Base-by-base conservation (phyloP, 2,113 vertebrate species). In the Trinectes maculatus region DNA sequence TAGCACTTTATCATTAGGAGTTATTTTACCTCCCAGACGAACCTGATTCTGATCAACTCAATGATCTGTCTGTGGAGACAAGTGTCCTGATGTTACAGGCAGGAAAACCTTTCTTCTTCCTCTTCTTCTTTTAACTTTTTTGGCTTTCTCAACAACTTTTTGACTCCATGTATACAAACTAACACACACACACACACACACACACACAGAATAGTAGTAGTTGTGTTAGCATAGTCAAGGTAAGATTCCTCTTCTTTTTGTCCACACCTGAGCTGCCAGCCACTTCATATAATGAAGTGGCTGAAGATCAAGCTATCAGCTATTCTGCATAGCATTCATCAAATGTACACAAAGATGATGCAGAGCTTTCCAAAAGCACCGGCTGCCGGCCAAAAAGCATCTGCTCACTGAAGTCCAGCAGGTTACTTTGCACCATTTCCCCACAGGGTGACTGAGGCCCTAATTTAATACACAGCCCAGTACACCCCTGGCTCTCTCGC, bases 281-380 rank as follows among this genome's bases (percentile, higher is more conserved):
- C 39, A 57, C 34, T 37, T 2, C 39, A 63, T 48, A 67, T 46
- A 67, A 60, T 68, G 37, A 77, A 67, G 44, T 53, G 34, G 19
- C 49, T 59, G 51, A 55, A 47, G 11, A 22, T 42, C 44, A 70
- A 69, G 19, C 47, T 34, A 36, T 10, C 36, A 83, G 37, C 22
- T 66, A 36, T 49, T 29, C 34, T 42, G 28, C 10, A 15, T n/a
- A 18, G 4, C 2, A 47, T 70, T 52, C 56, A 31, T 42, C 7
- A 21, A 62, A 37, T 22, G 39, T 13, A 47, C 6, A 42, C 5
- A 15, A 15, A 16, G 2, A 62, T 53, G 63, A 25, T 31, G 43
- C 43, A 15, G 40, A 43, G 43, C 22, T 46, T 25, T 46, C 22
- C 43, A 46, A 11, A 25, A 15, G 22, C 22, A 4, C 22, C 21